Conservation (phyloP, 2,888 invertebrate species). For the Dermolepida albohirtum region DNA sequence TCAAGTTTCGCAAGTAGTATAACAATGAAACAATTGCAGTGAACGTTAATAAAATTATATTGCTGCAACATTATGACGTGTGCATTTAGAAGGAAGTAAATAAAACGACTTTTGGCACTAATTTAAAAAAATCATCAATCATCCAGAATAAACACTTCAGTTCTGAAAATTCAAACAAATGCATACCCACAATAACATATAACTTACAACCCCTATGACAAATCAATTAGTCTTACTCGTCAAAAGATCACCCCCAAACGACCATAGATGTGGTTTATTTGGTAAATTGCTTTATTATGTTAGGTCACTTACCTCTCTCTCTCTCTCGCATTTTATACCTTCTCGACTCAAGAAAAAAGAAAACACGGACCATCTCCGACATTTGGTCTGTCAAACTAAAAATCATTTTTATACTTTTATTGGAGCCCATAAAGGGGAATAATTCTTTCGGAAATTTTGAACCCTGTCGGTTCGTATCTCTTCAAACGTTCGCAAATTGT, state of each 20-base stretch:
- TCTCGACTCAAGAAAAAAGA: constrained; percentile 13
- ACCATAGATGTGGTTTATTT: constrained; percentile 55
- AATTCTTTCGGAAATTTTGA: constrained; percentile 10
- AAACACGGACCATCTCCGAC: neutral
- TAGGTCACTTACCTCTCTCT: constrained; percentile 11
- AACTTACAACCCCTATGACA: constrained; percentile 48
- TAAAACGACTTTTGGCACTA: no score
- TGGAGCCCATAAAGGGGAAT: constrained; percentile 16
- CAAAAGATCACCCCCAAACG: constrained; percentile 51
- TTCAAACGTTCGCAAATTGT: constrained; percentile 3
- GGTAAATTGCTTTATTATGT: constrained; percentile 25
- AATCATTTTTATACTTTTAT: constrained; percentile 31
- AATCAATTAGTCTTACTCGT: constrained; percentile 53
- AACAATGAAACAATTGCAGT: no score
- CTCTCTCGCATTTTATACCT: no score
- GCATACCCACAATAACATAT: neutral
- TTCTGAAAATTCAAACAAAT: constrained; percentile 1
- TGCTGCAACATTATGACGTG: no score
- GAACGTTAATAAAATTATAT: no score
- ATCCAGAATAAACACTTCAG: neutral
- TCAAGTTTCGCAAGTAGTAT: no score
- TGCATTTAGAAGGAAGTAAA: no score
- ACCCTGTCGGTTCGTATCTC: neutral
- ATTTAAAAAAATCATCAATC: neutral
- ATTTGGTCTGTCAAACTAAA: constrained; percentile 21